Percentiles rank a stretch among this genome's conserved stretches.
These are phyloP conservation scores for Lanistes nyassanus DNA, from an alignment of 1,140 invertebrate genomes.

Conservation along the genomic window DNA sequence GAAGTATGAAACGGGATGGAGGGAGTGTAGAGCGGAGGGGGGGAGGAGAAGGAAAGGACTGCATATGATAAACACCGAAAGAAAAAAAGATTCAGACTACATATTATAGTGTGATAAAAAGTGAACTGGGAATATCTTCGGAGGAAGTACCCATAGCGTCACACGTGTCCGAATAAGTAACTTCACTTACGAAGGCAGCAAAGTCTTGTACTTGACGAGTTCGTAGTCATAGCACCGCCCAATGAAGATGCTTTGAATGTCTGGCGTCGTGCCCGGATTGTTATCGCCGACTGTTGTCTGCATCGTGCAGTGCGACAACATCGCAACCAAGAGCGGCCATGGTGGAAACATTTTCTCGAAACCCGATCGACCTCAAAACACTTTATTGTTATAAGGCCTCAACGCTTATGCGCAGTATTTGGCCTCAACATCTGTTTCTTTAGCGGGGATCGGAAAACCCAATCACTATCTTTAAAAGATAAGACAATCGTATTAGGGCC, in stretches of 20 bases:
- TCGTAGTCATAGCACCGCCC: slow-evolving; percentile 32
- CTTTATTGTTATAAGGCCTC: too few relatives aligned
- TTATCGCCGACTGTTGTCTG: neutral
- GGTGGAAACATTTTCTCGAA: neutral
- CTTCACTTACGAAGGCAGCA: slow-evolving; percentile 14
- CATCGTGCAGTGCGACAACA: neutral
- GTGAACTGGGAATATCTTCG: too few relatives aligned
- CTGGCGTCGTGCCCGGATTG: slow-evolving; percentile 25
- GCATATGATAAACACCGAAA: neutral
- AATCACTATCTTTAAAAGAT: too few relatives aligned
- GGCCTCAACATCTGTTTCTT: neutral
- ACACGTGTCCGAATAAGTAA: neutral
- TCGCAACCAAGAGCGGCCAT: neutral
- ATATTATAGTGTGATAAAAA: too few relatives aligned
- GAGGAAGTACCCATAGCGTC: too few relatives aligned
- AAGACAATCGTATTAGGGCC: too few relatives aligned
- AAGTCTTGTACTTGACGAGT: slow-evolving; percentile 25
- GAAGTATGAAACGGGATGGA: too few relatives aligned
- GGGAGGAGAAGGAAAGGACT: neutral
- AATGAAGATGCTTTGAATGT: slow-evolving; percentile 27
- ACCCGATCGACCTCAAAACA: too few relatives aligned
- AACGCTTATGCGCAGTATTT: too few relatives aligned
- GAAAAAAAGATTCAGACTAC: neutral
- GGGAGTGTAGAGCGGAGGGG: too few relatives aligned
- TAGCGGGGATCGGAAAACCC: too few relatives aligned